Conservation (phyloP, 2,888 invertebrate genomes). For the Torymus aiolomorphi region DNA sequence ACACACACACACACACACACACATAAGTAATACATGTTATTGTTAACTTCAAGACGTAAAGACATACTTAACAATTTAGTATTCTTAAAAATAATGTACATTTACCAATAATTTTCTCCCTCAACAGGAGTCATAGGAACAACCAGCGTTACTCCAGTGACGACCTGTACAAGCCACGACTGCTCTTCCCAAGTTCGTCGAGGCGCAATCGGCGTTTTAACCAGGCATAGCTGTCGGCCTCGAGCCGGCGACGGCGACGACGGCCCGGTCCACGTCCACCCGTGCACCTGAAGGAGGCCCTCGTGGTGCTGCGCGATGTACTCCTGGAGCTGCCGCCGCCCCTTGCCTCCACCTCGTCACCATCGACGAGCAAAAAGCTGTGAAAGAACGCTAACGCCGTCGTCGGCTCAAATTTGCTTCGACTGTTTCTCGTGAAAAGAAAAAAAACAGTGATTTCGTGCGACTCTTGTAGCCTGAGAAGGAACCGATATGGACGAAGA, state of each 20-base stretch:
- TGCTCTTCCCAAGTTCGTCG: conserved; percentile 76
- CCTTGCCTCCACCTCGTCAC: background rate
- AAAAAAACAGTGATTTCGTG: too few species aligned
- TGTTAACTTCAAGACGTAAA: too few species aligned
- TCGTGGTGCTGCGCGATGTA: conserved; percentile 45
- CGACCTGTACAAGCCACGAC: conserved; percentile 84
- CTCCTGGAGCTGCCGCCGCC: conserved; percentile 15
- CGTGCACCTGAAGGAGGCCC: conserved; percentile 32
- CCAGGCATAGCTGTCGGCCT: conserved; percentile 68
- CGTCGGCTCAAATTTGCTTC: background rate
- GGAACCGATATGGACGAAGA: too few species aligned
- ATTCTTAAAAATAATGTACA: background rate
- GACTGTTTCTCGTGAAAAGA: too few species aligned
- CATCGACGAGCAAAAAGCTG: background rate
- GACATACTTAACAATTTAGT: background rate
- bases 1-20: too few species aligned
- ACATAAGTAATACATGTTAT: too few species aligned
- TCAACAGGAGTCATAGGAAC: conserved; percentile 69
- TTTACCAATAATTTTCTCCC: background rate
- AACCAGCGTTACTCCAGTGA: conserved; percentile 82
- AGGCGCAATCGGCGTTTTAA: conserved; percentile 77
- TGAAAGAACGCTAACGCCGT: background rate
- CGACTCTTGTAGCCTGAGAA: too few species aligned
- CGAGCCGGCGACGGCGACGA: conserved; percentile 29
- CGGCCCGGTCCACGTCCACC: conserved; percentile 11